Evolutionary conservation across 2,888 invertebrate genomes (phyloP).

Genomic region (Pecten maximus): DNA sequence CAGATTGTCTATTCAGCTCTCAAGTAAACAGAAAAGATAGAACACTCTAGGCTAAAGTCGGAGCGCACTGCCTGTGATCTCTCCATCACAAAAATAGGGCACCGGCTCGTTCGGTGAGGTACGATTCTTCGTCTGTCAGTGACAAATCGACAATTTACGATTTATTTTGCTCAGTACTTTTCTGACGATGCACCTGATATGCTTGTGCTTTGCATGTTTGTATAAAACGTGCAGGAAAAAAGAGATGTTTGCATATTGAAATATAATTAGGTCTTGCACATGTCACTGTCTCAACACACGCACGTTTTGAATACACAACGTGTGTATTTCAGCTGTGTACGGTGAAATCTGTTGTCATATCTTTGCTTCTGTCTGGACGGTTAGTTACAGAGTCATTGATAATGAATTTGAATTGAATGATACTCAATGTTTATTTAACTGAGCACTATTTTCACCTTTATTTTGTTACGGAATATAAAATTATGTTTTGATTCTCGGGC

Average conservation of each 20-base stretch:
- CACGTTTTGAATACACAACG: constrained; percentile 11
- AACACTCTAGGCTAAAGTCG: background rate
- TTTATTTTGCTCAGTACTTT: background rate
- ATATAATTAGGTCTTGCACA: background rate
- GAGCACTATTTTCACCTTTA: background rate
- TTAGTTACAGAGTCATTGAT: background rate
- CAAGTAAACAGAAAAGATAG: background rate
- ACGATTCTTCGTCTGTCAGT: background rate
- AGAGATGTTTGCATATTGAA: background rate
- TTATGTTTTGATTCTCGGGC: too few species aligned
- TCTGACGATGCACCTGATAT: background rate
- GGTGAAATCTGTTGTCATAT: background rate
- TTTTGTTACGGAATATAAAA: too few species aligned
- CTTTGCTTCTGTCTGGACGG: background rate
- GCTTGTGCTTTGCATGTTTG: background rate
- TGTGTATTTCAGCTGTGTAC: background rate
- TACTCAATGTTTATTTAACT: background rate
- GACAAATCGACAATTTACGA: background rate
- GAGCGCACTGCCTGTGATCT: background rate
- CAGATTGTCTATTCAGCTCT: background rate
- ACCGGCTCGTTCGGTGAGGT: background rate
- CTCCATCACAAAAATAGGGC: constrained; percentile 33
- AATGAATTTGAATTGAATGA: too few species aligned
- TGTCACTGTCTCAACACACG: background rate
- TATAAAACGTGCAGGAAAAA: background rate